Evolutionary conservation across 2,113 vertebrate species (phyloP).

Genomic region (Girardinichthys multiradiatus): DNA sequence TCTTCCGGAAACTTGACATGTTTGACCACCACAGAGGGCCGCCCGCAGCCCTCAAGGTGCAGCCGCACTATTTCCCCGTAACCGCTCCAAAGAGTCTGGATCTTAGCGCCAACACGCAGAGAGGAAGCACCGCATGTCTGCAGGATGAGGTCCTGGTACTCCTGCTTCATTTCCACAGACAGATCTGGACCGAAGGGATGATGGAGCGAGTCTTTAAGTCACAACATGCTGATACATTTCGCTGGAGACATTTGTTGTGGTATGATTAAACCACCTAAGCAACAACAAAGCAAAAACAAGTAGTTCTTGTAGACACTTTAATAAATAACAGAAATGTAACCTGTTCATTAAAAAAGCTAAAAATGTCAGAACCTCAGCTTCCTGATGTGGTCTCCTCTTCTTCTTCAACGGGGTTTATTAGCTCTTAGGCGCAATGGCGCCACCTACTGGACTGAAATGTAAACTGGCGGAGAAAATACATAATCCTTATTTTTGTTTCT

Average conservation of each 20-base stretch:
- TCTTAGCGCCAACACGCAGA: constrained; percentile 63
- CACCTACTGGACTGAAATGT: too few relatives aligned
- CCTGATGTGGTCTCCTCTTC: too few relatives aligned
- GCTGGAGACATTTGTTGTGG: not conserved
- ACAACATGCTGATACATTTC: not conserved
- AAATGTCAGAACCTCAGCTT: too few relatives aligned
- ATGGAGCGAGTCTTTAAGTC: not conserved
- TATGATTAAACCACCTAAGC: not conserved
- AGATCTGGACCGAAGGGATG: not conserved
- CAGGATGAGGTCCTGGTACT: constrained; percentile 75
- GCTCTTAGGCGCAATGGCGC: too few relatives aligned
- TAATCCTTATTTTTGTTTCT: too few relatives aligned
- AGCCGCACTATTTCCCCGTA: constrained; percentile 79
- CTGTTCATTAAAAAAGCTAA: not conserved
- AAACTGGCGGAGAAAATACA: too few relatives aligned
- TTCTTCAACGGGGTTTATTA: too few relatives aligned
- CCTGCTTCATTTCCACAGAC: constrained; percentile 68
- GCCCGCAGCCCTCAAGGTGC: constrained; percentile 73
- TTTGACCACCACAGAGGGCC: constrained; percentile 78
- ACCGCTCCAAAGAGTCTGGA: constrained; percentile 82
- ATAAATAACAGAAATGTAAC: not conserved
- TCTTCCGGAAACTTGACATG: constrained; percentile 76
- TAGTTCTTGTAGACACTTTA: not conserved
- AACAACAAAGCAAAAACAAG: not conserved
- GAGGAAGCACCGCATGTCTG: constrained; percentile 69